Percentiles rank a stretch among this genome's conserved stretches.
phyloP scores from a whole-genome alignment of 2,797 vertebrate genomes.

The Capromys pilorides region DNA sequence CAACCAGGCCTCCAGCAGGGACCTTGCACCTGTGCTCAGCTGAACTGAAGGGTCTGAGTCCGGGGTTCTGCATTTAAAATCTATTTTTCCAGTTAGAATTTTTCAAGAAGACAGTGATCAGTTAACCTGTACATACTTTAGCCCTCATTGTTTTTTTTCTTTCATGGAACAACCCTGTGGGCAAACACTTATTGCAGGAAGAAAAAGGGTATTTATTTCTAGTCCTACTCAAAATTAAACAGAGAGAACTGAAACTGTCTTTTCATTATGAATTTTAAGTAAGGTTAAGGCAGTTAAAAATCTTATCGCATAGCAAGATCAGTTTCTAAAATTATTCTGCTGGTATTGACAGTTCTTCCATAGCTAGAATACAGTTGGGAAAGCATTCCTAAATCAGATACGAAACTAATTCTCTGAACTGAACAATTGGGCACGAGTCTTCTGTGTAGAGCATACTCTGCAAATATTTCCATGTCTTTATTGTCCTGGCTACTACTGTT shows the following conservation, averaged over 20 bases:
- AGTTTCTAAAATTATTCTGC: background rate
- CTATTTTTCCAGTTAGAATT: background rate
- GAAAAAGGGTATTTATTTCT: background rate
- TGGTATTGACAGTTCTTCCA: background rate
- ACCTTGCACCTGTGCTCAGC: background rate
- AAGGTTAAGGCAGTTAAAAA: constrained; percentile 3
- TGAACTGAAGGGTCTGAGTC: background rate
- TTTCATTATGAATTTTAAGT: constrained; percentile 4
- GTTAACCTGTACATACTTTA: background rate
- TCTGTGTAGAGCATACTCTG: background rate
- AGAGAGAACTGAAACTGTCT: background rate
- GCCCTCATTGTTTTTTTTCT: background rate
- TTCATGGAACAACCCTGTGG: background rate
- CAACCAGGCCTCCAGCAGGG: background rate
- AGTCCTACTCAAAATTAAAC: background rate
- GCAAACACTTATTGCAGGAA: background rate
- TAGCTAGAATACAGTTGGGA: background rate
- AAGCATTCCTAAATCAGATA: background rate
- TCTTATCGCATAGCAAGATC: background rate
- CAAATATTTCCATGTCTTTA: background rate
- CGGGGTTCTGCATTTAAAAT: background rate
- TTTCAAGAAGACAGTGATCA: background rate
- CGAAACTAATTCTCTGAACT: background rate
- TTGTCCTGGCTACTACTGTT: background rate
- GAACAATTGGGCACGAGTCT: background rate